These are phyloP conservation scores for Lepidocyrtoides sp. DNA, from an alignment of 2,888 invertebrate genomes.

Conservation along the genomic window DNA sequence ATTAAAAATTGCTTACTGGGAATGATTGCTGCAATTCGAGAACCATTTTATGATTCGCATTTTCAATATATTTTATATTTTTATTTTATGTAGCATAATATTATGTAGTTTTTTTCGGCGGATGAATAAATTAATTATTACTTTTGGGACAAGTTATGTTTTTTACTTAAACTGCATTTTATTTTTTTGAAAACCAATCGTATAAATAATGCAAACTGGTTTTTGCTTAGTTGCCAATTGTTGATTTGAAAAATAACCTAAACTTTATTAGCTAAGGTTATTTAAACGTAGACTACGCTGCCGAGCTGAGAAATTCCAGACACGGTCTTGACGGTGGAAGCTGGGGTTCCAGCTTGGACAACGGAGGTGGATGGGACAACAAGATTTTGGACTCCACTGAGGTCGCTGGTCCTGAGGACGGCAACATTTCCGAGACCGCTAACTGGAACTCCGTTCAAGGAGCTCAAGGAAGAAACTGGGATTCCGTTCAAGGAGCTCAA, in stretches of 20 bases:
- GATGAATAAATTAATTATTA: background rate
- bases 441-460: too few species aligned
- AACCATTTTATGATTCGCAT: too few species aligned
- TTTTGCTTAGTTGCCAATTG: background rate
- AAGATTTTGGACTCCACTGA: constrained; percentile 55
- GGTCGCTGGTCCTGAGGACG: constrained; percentile 40
- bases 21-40: too few species aligned
- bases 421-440: constrained; percentile 62
- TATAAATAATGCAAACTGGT: background rate
- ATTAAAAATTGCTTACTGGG: too few species aligned
- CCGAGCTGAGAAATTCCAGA: constrained; percentile 7
- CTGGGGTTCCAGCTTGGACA: constrained; percentile 78
- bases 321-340: constrained; percentile 79
- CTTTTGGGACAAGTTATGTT: background rate
- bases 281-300: constrained; percentile 11
- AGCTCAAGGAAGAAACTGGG: constrained; percentile 26
- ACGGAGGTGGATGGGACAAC: constrained; percentile 63
- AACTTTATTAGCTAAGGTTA: background rate
- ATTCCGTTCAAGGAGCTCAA: constrained; percentile 23
- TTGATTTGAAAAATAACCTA: constrained; percentile 22
- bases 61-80: too few species aligned
- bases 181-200: constrained; percentile 23
- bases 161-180: constrained; percentile 32
- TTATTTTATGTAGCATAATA: too few species aligned
- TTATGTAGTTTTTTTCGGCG: background rate